Percentiles rank a stretch among this genome's conserved stretches.
These are phyloP conservation scores for Aurelia aurita complex sp. Pacific DNA, from an alignment of 30 jellyfish, hydroid and myxozoan species.

Conservation along the genomic window DNA sequence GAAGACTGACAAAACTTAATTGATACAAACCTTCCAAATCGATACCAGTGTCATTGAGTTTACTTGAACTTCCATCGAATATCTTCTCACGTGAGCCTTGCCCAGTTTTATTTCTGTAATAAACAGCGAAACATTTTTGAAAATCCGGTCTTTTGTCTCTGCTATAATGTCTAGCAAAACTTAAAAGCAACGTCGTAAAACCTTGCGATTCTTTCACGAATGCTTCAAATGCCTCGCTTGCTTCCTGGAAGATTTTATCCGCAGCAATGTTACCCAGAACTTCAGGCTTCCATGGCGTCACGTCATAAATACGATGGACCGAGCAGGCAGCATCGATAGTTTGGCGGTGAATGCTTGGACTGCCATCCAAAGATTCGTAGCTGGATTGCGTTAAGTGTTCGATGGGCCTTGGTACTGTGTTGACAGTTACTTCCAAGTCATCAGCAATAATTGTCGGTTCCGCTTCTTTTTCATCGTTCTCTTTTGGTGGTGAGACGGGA, in stretches of 20 bases:
- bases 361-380: constrained; percentile 56
- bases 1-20: too few species aligned
- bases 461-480: neutral
- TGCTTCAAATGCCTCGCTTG: constrained; percentile 41
- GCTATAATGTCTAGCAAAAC: constrained; percentile 56
- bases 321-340: constrained; percentile 11
- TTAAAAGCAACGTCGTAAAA: constrained; percentile 49
- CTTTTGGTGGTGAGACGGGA: constrained; percentile 45
- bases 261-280: constrained; percentile 50
- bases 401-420: neutral
- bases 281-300: constrained; percentile 71
- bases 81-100: constrained; percentile 3
- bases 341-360: constrained; percentile 39
- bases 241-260: constrained; percentile 65
- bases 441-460: constrained; percentile 46
- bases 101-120: constrained; percentile 24
- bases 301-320: constrained; percentile 60
- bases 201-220: constrained; percentile 57
- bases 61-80: neutral
- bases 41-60: constrained; percentile 4
- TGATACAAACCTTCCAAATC: constrained; percentile 29
- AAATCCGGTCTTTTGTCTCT: constrained; percentile 66
- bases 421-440: neutral
- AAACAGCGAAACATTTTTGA: constrained; percentile 49
- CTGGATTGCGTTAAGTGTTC: constrained; percentile 24